Evolutionary conservation across 2,797 vertebrate species (phyloP).

Genomic region (Leuciscus waleckii): DNA sequence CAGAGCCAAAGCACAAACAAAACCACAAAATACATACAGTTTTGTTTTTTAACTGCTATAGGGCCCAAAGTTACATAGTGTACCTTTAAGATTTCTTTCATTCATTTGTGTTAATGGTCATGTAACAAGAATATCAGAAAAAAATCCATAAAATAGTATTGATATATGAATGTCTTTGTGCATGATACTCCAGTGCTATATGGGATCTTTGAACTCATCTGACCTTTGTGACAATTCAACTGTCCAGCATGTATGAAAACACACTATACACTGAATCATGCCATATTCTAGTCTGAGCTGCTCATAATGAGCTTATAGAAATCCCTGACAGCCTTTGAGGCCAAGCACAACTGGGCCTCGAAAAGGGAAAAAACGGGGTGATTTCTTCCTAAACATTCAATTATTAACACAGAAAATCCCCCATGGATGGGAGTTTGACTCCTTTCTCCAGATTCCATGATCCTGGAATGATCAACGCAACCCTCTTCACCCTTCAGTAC

Average conservation of each 20-base stretch:
- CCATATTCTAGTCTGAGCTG: background rate
- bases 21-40: background rate
- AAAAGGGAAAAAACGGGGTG: background rate
- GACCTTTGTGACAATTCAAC: conserved; percentile 1
- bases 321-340: conserved; percentile 6
- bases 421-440: conserved; percentile 3
- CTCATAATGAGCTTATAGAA: conserved; percentile 19
- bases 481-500: background rate
- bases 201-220: background rate
- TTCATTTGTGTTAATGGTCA: background rate
- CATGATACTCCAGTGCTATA: background rate
- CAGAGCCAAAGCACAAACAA: background rate
- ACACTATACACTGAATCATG: background rate
- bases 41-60: background rate
- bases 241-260: background rate
- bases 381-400: background rate
- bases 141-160: background rate
- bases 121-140: background rate
- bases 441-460: conserved; percentile 10
- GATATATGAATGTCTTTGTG: background rate
- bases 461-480: background rate
- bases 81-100: background rate
- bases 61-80: background rate
- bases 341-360: background rate
- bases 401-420: background rate